Base-by-base conservation (phyloP, 2,888 invertebrate genomes). In the Gari tellinella region DNA sequence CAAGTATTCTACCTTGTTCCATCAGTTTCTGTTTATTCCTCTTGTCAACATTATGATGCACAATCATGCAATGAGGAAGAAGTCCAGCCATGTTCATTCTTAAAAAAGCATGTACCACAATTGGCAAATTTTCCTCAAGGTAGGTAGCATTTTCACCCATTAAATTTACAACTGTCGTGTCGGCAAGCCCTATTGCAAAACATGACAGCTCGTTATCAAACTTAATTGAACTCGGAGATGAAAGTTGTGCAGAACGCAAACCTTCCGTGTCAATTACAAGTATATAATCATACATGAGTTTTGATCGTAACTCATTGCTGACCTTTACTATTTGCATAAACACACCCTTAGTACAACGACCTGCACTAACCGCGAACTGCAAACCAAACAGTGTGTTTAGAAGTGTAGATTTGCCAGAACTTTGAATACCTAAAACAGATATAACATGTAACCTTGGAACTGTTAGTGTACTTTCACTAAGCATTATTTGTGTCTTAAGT, bases 371-470 rank as follows among this genome's bases (percentile, higher is more conserved):
- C n/a, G 70, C 40, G 60, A 63, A 67, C 45, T 72, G 67, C 12
- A 67, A 41, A 15, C 76, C 76, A 55, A 76, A 76, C 64, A 76
- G 67, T 25, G 76, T 53, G 26, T 76, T 76, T 19, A 76, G 41
- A 14, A 76, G 53, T 7, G 76, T 76, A 0, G 76, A 76, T 45
- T 76, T 76, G 5, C 76, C 76, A 17, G 76, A 76, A 38, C 76
- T 72, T 60, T 76, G 76, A 5, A 76, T 41, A 0, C 76, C 76
- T 12, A 76, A 19, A 1, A 72, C 61, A n/a, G 77, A 72, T 12
- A 76, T 14, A 12, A 55, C 17, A n/a, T 62, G 37, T 2, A 68
- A 25, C 19, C 51, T 60, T 23, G 46, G 43, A 17, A 61, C 38
- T 0, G 40, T n/a, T 10, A 65, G 26, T 0, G 12, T 10, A 1